Evolutionary conservation across 2,888 invertebrate genomes (phyloP), one percentile per base, ranked within the genome.

Genomic region (Margaritifera margaritifera): DNA sequence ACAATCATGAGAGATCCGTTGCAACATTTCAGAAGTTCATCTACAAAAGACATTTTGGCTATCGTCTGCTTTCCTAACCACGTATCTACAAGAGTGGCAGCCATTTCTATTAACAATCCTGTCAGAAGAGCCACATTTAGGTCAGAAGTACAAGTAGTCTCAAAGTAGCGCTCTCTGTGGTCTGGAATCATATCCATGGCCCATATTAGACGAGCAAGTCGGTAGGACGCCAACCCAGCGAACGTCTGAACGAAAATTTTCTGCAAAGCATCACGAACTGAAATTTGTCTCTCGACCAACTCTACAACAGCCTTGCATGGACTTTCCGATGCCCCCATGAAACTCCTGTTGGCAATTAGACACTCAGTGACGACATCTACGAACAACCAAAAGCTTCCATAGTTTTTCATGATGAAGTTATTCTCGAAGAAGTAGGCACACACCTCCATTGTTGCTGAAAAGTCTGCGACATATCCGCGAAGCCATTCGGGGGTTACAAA

Each of bases 341-440:
- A 84, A 20, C 85, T 86, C 64, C 84, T 72, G 61, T 80, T 78
- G 54, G 83, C 84, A 62, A 85, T 79, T 54, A 83, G 80, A 59
- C 81, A 82, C 70, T 86, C 83, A 18, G 78, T 69, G 6, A 86
- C 74, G 55, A 86, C 79, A 27, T 78, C 82, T 11, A 84, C 66
- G 25, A 81, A 81, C 27, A 86, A 72, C 80, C 84, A 84, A 2
- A 80, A 6, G 42, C 78, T 77, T 1, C 86, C 86, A 66, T 81
- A 86, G 64, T 86, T 72, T 62, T 81, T 84, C 31, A 81, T 77
- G n/a, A 86, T 84, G 66, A 84, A 84, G 64, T 84, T 86, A 64
- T 86, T 86, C 71, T 86, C 86, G 72, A 84, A 86, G 71, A 85
- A 85, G 64, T 85, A 86, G 2, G 85, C 85, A 66, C 86, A 86